A percentile compares a stretch with the other conserved stretches of the same genome.
Evolutionary conservation across 2,888 invertebrate genomes (phyloP).

Genomic region (Rhorus exstirpatorius): DNA sequence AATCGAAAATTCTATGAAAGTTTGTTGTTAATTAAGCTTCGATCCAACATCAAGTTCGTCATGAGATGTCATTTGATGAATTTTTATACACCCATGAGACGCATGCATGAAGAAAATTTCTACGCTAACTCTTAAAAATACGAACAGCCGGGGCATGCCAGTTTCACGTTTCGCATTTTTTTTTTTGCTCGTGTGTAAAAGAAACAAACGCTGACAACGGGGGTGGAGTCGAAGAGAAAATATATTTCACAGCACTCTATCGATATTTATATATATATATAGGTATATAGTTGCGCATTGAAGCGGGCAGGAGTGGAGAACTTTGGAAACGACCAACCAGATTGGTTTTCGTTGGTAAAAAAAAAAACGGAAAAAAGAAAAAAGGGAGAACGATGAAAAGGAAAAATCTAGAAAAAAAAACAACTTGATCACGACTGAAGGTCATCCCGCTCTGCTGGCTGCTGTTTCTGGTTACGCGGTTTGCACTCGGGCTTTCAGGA

Average conservation of each 20-base stretch:
- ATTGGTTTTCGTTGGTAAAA: constrained; percentile 22
- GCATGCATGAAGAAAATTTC: not conserved
- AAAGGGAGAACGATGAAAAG: constrained; percentile 46
- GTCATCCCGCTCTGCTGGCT: constrained; percentile 41
- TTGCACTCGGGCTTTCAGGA: constrained; percentile 50
- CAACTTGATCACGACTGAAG: constrained; percentile 44
- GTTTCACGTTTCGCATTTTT: constrained; percentile 8
- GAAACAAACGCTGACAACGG: not conserved
- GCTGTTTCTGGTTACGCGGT: constrained; percentile 53
- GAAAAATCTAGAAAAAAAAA: constrained; percentile 30
- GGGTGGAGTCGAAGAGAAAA: constrained; percentile 28
- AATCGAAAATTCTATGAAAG: no score
- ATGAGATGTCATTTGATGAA: no score
- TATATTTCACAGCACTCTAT: constrained; percentile 18
- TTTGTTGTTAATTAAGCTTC: not conserved
- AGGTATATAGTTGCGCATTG: not conserved
- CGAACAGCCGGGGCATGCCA: not conserved
- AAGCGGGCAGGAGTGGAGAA: constrained; percentile 9
- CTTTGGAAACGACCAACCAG: constrained; percentile 17
- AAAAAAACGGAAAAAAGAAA: constrained; percentile 20
- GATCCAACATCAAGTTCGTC: not conserved
- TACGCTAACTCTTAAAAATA: not conserved
- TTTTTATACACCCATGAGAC: not conserved
- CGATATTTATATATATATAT: no score
- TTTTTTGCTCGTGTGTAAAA: no score